Percentiles rank a stretch among this genome's conserved stretches.
Conservation (phyloP, 2,113 vertebrate genomes). For the Tupaia chinensis region DNA sequence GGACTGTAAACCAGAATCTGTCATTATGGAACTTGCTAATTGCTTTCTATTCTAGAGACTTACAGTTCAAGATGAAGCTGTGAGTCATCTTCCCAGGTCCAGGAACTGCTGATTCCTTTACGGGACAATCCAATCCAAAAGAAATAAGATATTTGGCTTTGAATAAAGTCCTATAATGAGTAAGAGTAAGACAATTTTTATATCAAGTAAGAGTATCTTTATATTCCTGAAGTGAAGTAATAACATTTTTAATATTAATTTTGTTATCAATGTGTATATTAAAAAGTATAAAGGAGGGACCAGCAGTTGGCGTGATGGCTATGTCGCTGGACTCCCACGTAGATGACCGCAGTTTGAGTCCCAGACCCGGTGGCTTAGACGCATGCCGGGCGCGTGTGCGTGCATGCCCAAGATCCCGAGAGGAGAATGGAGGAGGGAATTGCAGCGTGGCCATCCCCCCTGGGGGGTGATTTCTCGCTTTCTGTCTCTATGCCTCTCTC, state of each 20-base stretch:
- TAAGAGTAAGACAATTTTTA: not conserved
- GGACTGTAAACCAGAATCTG: not conserved
- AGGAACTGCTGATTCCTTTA: fast-evolving
- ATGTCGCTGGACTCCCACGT: too few relatives aligned
- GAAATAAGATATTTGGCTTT: not conserved
- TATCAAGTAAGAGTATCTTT: not conserved
- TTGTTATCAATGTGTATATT: not conserved
- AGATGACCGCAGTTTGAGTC: too few relatives aligned
- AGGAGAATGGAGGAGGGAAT: too few relatives aligned
- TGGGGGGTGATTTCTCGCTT: too few relatives aligned
- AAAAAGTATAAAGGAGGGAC: too few relatives aligned
- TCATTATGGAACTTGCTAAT: not conserved
- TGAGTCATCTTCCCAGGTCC: conserved; percentile 32
- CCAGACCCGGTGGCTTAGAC: too few relatives aligned
- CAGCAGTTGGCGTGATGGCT: too few relatives aligned
- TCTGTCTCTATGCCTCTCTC: too few relatives aligned
- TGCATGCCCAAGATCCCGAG: too few relatives aligned
- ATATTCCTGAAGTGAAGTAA: not conserved
- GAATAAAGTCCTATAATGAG: conserved; percentile 43
- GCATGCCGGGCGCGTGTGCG: too few relatives aligned
- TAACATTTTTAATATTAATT: not conserved
- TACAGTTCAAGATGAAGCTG: fast-evolving
- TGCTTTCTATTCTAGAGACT: conserved; percentile 13
- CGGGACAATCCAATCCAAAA: conserved; percentile 50
- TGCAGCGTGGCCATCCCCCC: too few relatives aligned